Conservation (phyloP, 2,888 invertebrate genomes). For the Clitarchus hookeri region DNA sequence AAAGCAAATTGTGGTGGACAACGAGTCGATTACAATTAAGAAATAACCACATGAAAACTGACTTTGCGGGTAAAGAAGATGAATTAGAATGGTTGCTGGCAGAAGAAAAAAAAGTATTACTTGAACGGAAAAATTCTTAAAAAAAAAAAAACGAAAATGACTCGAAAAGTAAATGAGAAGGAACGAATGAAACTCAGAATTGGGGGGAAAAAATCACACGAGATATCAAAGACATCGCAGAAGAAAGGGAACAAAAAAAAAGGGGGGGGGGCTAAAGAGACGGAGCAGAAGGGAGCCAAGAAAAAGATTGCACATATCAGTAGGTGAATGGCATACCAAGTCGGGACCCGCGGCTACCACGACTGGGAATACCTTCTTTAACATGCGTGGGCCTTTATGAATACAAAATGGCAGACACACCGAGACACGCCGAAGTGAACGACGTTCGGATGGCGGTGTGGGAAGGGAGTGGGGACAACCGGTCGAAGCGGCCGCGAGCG, state of each 20-base stretch:
- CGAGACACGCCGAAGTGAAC: not conserved
- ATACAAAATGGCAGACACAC: constrained; percentile 40
- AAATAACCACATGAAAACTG: no score
- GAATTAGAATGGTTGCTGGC: no score
- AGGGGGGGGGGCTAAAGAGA: no score
- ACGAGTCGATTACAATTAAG: no score
- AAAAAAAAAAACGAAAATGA: not conserved
- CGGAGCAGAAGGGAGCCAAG: not conserved
- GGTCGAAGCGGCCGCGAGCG: not conserved
- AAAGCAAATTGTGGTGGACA: no score
- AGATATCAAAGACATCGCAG: not conserved
- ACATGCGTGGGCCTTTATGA: constrained; percentile 39
- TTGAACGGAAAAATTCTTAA: not conserved
- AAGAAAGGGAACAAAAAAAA: not conserved
- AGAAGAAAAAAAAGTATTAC: not conserved
- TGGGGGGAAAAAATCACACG: not conserved
- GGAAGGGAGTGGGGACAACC: not conserved
- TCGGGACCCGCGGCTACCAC: not conserved
- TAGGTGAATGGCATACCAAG: not conserved
- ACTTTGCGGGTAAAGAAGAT: no score
- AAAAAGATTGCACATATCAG: constrained; percentile 7
- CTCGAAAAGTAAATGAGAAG: not conserved
- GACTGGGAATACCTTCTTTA: constrained; percentile 41
- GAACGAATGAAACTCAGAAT: not conserved
- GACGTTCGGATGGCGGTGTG: not conserved